Evolutionary conservation across 2,888 invertebrate genomes (phyloP).

Genomic region (Ctena decussata): DNA sequence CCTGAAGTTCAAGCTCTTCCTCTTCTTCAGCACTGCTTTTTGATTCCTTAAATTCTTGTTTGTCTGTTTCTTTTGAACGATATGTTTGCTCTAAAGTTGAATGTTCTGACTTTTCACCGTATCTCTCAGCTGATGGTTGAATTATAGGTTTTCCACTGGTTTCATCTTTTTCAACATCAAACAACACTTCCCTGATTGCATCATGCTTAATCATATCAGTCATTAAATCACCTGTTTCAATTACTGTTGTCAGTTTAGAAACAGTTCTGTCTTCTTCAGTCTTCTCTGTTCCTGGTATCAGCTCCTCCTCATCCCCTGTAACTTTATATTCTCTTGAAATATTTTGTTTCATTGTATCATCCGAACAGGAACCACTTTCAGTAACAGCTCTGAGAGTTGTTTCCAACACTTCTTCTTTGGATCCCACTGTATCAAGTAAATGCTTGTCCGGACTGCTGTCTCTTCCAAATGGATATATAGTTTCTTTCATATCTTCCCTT

Average conservation of each 20-base stretch:
- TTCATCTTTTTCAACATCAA: constrained; percentile 44
- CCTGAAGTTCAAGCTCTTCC: constrained; percentile 34
- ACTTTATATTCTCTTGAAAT: constrained; percentile 42
- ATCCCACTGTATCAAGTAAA: constrained; percentile 55
- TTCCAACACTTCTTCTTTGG: constrained; percentile 58
- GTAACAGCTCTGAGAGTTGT: constrained; percentile 31
- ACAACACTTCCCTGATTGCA: constrained; percentile 48
- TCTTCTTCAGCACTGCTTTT: constrained; percentile 22
- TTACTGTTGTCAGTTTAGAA: constrained; percentile 17
- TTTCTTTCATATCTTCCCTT: constrained; percentile 59
- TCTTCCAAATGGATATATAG: constrained; percentile 55
- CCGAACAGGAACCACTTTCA: constrained; percentile 46
- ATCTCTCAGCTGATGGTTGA: constrained; percentile 47
- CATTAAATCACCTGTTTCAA: constrained; percentile 39
- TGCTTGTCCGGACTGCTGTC: constrained; percentile 36
- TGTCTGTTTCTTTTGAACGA: constrained; percentile 33
- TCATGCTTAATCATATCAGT: constrained; percentile 48
- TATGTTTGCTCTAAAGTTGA: constrained; percentile 24
- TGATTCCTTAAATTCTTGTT: neutral
- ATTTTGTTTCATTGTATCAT: constrained; percentile 55
- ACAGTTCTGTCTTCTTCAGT: constrained; percentile 37
- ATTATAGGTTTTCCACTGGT: constrained; percentile 32
- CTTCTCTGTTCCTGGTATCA: constrained; percentile 37
- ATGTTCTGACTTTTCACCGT: constrained; percentile 48
- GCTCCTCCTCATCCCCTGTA: constrained; percentile 25